Percentiles rank a stretch among this genome's conserved stretches.
These are phyloP conservation scores for Agonum fuliginosum DNA, from an alignment of 2,888 invertebrate species.

Conservation along the genomic window DNA sequence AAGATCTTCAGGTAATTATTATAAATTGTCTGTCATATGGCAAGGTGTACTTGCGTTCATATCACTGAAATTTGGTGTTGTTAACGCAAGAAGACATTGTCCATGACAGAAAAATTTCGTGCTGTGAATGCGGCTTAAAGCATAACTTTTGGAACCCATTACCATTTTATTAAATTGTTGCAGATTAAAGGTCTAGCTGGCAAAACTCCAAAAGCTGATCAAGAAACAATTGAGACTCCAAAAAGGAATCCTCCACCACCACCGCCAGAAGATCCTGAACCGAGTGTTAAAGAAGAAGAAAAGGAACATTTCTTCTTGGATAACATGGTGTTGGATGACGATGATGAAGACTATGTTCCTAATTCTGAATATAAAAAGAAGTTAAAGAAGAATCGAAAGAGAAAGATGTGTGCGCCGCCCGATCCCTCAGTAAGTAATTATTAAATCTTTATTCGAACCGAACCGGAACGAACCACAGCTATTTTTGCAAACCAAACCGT, in stretches of 20 bases:
- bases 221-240: constrained; percentile 28
- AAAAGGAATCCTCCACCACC: not conserved
- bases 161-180: constrained; percentile 1
- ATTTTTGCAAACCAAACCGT: too few species aligned
- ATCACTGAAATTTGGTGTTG: too few species aligned
- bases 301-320: constrained; percentile 56
- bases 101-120: too few species aligned
- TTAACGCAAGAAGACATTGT: too few species aligned
- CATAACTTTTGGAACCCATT: too few species aligned
- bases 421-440: constrained; percentile 50
- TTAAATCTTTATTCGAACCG: not conserved
- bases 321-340: constrained; percentile 48
- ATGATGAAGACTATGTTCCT: constrained; percentile 61
- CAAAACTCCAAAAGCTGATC: constrained; percentile 64
- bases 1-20: constrained; percentile 70
- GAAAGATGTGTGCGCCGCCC: constrained; percentile 52
- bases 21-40: not conserved
- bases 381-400: constrained; percentile 56
- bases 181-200: constrained; percentile 70
- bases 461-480: too few species aligned
- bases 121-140: too few species aligned
- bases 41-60: too few species aligned
- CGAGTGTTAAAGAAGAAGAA: not conserved
- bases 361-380: constrained; percentile 60
- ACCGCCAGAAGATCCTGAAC: not conserved